These are phyloP conservation scores for Leptopilina boulardi DNA, from an alignment of 1,140 invertebrate species.

Conservation along the genomic window DNA sequence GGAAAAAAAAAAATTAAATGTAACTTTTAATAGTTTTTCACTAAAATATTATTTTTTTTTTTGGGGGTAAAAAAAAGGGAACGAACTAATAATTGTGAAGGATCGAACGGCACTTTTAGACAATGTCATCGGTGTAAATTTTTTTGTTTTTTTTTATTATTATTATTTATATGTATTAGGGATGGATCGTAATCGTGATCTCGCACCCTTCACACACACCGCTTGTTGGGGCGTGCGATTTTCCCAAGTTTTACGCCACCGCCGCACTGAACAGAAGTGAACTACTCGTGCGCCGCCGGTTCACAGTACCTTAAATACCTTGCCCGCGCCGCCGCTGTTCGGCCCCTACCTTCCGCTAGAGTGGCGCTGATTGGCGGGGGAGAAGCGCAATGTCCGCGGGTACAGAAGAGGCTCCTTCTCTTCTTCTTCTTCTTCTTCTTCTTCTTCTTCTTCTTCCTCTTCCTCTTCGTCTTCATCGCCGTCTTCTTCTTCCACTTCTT, in stretches of 20 bases:
- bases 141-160: too few relatives aligned
- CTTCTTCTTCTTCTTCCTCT: neutral
- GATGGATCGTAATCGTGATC: constrained; percentile 45
- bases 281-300: constrained; percentile 76
- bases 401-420: constrained; percentile 39
- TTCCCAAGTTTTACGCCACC: constrained; percentile 65
- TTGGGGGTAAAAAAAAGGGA: too few relatives aligned
- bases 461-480: neutral
- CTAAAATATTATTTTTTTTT: too few relatives aligned
- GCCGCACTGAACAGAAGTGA: constrained; percentile 75
- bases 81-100: neutral
- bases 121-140: too few relatives aligned
- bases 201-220: constrained; percentile 54
- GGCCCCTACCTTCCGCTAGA: constrained; percentile 66
- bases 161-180: too few relatives aligned
- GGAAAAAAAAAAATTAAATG: too few relatives aligned
- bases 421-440: neutral
- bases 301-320: constrained; percentile 77
- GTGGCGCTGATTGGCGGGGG: constrained; percentile 71
- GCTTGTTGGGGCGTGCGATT: constrained; percentile 55
- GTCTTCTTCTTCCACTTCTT: neutral
- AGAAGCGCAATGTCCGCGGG: constrained; percentile 59
- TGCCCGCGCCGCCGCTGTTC: constrained; percentile 67
- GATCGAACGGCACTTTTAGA: constrained; percentile 11
- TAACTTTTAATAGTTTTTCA: too few relatives aligned